Conservation (phyloP, 2,113 vertebrate genomes). For the Thinocorus orbignyianus region DNA sequence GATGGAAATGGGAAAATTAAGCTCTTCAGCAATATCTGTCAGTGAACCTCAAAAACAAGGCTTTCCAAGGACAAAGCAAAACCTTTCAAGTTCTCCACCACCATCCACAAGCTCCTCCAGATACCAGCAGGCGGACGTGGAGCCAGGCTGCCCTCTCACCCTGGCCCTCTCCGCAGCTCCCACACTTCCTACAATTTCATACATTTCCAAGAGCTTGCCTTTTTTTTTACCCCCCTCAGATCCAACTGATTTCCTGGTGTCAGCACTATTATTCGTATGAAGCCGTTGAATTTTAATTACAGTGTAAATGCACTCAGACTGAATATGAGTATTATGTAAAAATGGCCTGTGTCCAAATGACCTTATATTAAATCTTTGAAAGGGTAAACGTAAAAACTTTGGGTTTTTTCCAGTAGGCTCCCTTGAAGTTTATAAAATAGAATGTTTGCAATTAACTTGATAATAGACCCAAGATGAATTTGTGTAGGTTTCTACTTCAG, state of each 20-base stretch:
- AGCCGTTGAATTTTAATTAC: slow-evolving; percentile 42
- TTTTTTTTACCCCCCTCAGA: not conserved
- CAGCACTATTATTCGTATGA: slow-evolving; percentile 4
- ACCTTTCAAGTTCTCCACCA: not conserved
- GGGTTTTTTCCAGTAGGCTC: not conserved
- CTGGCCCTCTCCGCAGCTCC: slow-evolving; percentile 2
- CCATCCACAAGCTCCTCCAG: not conserved
- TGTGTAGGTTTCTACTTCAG: not conserved
- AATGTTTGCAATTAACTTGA: not conserved
- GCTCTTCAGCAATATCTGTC: not conserved
- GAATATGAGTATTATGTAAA: slow-evolving; percentile 30
- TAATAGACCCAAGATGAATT: not conserved
- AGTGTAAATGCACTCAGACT: slow-evolving; percentile 4
- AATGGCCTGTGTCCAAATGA: slow-evolving; percentile 5
- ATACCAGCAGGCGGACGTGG: not conserved
- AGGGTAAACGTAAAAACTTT: slow-evolving; percentile 24
- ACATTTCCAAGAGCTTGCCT: not conserved
- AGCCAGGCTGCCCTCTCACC: not conserved
- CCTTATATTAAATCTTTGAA: slow-evolving; percentile 18
- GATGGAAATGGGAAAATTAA: slow-evolving; percentile 13
- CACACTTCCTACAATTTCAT: not conserved
- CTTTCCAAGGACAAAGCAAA: slow-evolving; percentile 37
- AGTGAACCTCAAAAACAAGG: not conserved
- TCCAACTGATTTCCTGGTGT: slow-evolving; percentile 26
- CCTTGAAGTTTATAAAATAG: not conserved